These are phyloP conservation scores for Homarus gammarus DNA, from an alignment of 2,888 invertebrate species.

Conservation along the genomic window DNA sequence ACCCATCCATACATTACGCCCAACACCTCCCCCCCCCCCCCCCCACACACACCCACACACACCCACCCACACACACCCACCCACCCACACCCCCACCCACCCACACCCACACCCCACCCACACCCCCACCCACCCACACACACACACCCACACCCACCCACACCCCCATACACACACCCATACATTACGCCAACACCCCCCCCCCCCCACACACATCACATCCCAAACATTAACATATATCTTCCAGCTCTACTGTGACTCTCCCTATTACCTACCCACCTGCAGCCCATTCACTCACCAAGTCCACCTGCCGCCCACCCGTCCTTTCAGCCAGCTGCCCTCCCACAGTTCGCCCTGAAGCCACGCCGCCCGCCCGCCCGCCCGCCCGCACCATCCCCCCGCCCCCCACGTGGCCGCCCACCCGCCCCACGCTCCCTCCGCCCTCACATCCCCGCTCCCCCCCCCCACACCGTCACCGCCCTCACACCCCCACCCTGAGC, in stretches of 20 bases:
- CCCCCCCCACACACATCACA: too few relatives aligned
- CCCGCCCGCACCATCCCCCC: background rate
- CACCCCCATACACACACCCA: background rate
- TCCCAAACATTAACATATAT: too few relatives aligned
- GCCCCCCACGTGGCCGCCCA: background rate
- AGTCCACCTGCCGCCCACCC: background rate
- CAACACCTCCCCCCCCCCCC: background rate
- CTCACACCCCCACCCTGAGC: background rate
- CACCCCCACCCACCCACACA: background rate
- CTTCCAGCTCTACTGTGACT: too few relatives aligned
- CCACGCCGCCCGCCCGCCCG: background rate
- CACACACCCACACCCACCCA: too few relatives aligned
- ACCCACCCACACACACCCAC: background rate
- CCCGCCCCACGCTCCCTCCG: background rate
- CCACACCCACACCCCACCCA: background rate
- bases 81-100: background rate
- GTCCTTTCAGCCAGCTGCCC: background rate
- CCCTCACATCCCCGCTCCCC: background rate
- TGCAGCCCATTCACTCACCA: too few relatives aligned
- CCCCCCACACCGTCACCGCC: background rate
- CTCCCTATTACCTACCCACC: too few relatives aligned
- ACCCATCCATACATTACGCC: background rate
- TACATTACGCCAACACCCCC: background rate
- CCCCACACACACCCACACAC: background rate
- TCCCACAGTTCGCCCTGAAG: background rate